These are phyloP conservation scores for Amphipoea lucens DNA, from an alignment of 2,888 invertebrate species.

Conservation along the genomic window DNA sequence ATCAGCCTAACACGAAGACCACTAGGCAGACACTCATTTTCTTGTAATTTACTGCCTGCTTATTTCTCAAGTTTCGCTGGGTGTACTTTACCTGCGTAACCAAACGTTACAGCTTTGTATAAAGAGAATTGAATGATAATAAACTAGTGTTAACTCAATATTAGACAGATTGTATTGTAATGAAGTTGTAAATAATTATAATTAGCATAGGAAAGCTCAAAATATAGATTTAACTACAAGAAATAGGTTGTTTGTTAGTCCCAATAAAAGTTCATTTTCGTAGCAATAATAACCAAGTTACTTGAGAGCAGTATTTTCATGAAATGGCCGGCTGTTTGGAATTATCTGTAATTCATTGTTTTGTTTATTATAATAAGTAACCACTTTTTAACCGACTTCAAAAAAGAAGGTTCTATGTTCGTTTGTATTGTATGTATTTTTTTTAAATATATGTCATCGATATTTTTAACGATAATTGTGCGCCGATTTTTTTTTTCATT, in stretches of 20 bases:
- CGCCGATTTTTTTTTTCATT: no score
- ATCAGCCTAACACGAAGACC: no score
- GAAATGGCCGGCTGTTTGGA: background rate
- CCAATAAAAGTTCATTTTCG: conserved; percentile 14
- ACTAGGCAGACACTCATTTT: background rate
- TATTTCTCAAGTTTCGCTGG: background rate
- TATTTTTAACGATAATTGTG: background rate
- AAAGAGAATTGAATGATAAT: conserved; percentile 32
- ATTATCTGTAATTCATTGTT: background rate
- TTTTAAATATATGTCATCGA: no score
- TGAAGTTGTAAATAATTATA: conserved; percentile 43
- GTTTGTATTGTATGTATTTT: background rate
- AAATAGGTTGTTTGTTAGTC: conserved; percentile 39
- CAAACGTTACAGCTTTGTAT: background rate
- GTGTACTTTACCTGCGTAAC: background rate
- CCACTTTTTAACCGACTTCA: background rate
- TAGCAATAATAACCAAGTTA: conserved; percentile 10
- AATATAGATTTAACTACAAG: conserved; percentile 31
- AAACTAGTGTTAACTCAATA: conserved; percentile 34
- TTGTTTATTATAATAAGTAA: background rate
- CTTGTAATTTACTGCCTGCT: background rate
- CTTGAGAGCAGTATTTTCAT: background rate
- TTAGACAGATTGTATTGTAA: conserved; percentile 28
- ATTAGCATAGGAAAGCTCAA: conserved; percentile 51
- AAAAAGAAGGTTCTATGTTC: background rate